A percentile compares a stretch with the other conserved stretches of the same genome.
Evolutionary conservation across 2,888 invertebrate genomes (phyloP).

Genomic region (Campoplex capitator): DNA sequence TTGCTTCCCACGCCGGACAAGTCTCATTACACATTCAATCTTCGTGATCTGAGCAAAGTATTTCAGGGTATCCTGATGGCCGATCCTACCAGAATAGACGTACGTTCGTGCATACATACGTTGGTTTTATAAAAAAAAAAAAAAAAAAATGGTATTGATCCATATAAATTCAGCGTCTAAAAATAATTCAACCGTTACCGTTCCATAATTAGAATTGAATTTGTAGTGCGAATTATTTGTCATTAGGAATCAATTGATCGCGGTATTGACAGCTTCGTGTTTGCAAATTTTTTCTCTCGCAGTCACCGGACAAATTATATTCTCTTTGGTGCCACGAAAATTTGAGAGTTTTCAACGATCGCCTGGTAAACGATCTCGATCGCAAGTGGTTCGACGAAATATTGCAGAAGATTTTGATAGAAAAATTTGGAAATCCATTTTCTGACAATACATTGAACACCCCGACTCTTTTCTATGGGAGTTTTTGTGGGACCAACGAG

Average conservation of each 20-base stretch:
- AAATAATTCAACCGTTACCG: too few species aligned
- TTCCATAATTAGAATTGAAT: too few species aligned
- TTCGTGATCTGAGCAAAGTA: constrained; percentile 94
- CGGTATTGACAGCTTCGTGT: not conserved
- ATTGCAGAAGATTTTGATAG: constrained; percentile 86
- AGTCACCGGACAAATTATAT: constrained; percentile 87
- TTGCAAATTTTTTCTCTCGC: constrained; percentile 28
- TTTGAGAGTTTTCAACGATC: constrained; percentile 94
- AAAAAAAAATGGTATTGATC: too few species aligned
- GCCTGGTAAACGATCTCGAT: constrained; percentile 92
- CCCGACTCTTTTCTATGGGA: constrained; percentile 88
- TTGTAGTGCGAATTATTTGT: not conserved
- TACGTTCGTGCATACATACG: constrained; percentile 79
- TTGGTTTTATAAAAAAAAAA: not conserved
- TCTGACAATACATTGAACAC: constrained; percentile 85
- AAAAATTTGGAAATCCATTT: constrained; percentile 85
- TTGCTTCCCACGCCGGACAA: constrained; percentile 95
- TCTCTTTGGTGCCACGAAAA: constrained; percentile 97
- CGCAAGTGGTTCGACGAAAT: constrained; percentile 90
- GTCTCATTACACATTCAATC: constrained; percentile 95
- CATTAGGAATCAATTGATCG: not conserved
- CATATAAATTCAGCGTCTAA: too few species aligned
- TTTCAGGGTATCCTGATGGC: constrained; percentile 93
- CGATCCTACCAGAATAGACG: constrained; percentile 87
- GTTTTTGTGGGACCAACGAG: constrained; percentile 87